Evolutionary conservation across 2,113 vertebrate genomes (phyloP), one percentile per base, ranked within the genome.

Genomic region (Leptobrachium ailaonicum): DNA sequence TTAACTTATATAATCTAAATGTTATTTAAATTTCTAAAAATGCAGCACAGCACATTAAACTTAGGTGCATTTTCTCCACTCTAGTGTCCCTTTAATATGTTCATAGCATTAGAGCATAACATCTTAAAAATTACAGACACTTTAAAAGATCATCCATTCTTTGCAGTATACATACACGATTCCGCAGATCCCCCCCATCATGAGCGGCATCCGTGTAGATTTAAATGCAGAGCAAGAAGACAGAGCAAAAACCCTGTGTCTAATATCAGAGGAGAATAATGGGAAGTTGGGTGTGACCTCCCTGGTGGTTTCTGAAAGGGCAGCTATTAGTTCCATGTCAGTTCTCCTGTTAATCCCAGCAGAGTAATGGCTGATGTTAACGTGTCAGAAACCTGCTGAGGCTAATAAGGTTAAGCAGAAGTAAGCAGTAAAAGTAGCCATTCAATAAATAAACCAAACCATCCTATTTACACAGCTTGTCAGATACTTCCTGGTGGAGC

Each of bases 381-480:
- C 86, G 91, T 94, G 93, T 93, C 92, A 94, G 88, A 86, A 88
- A 87, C 88, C 86, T 88, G 89, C 88, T 93, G 90, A 90, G 93
- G 92, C 93, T 94, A 94, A 94, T 93, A 92, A 93, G 93, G 92
- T 93, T 94, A 93, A 93, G 86, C 84, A 90, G 92, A 86, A 90
- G 90, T 87, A 90, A 90, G 91, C 84, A 85, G 87, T 88, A 92
- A 89, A 90, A 91, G 85, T 87, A 54, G 40, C 84, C 50, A 66
- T 83, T 58, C 87, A 90, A 87, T 91, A 92, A 91, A 91, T 88
- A 89, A 90, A 89, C 84, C 75, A 80, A 88, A 89, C 87, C 84
- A 82, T 83, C 76, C 87, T 83, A 74, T 73, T 82, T 85, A 82
- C 75, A 86, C 79, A 80, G 68, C 40, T 72, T 79, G 72, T 0